phyloP scores from a whole-genome alignment of 2,113 vertebrate species.

The Oceanites oceanicus region DNA sequence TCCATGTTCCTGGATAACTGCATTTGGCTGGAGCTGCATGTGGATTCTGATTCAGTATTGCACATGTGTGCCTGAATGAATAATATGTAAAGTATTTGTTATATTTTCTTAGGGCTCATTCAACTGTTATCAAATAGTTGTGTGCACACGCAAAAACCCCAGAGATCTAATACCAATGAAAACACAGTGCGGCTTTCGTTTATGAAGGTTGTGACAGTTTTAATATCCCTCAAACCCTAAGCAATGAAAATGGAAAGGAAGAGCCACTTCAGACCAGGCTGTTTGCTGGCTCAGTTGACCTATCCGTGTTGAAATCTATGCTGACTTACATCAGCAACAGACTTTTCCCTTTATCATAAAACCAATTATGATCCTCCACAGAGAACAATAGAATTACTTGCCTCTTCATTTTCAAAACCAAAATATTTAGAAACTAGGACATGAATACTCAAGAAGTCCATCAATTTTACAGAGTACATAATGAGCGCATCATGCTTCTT shows the following conservation, averaged over 20 bases:
- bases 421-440: slow-evolving; percentile 35
- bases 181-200: not conserved
- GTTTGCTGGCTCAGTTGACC: not conserved
- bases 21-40: not conserved
- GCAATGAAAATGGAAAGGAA: not conserved
- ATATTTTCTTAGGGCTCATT: not conserved
- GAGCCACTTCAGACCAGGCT: not conserved
- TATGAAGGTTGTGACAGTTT: not conserved
- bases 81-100: not conserved
- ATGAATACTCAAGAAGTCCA: not conserved
- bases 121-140: not conserved
- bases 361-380: not conserved
- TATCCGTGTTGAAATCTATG: not conserved
- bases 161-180: not conserved
- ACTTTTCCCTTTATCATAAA: slow-evolving; percentile 10
- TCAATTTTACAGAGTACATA: not conserved
- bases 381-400: slow-evolving; percentile 9
- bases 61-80: not conserved
- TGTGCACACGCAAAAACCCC: rapidly evolving
- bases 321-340: not conserved
- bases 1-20: not conserved
- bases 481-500: not conserved
- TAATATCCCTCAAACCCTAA: not conserved
- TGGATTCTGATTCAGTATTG: not conserved
- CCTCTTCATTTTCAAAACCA: not conserved